Evolutionary conservation across 2,797 vertebrate genomes (phyloP), one percentile per base, ranked within the genome.

Genomic region (Kryptolebias ocellatus): DNA sequence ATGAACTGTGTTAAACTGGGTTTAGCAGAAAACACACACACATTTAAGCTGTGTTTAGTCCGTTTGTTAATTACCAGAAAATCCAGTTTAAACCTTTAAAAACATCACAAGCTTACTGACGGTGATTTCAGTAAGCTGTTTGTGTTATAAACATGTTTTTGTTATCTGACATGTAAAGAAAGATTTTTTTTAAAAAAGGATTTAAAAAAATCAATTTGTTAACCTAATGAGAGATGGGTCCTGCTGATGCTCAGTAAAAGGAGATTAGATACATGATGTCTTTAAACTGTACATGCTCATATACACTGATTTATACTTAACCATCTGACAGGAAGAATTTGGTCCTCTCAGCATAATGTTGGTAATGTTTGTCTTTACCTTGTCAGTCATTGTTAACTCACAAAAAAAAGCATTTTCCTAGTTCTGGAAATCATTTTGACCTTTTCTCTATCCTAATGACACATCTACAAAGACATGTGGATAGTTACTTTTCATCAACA

Each of bases 211-310:
- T 5, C n/a, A 4, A 54, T 18, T 29, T 72, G 37, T 42, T 63
- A 24, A 34, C 53, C 52, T 71, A 20, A 64, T 67, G 34, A 70
- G 72, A 0, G 31, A 57, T 51, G 16, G 34, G 66, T 45, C 34
- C 7, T 53, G 64, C 62, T 60, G 51, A 74, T 58, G 60, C 55
- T 69, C 62, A 78, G 70, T 65, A 64, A 81, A 78, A 81, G 64
- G 76, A 87, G 69, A 65, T 76, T 82, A 90, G 73, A 78, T 82
- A 89, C 62, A 85, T 70, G 66, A 81, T 81, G 72, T 86, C 80
- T 71, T 85, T 74, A 87, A 69, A 65, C 65, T 85, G 65, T 88
- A 89, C 89, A 88, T 90, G 81, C 87, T 86, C 78, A 84, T 86
- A 84, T 90, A 83, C 77, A 86, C 71, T 84, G 72, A 68, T 75